Evolutionary conservation across 1,140 invertebrate species (phyloP).

Genomic region (Orchesella cincta): DNA sequence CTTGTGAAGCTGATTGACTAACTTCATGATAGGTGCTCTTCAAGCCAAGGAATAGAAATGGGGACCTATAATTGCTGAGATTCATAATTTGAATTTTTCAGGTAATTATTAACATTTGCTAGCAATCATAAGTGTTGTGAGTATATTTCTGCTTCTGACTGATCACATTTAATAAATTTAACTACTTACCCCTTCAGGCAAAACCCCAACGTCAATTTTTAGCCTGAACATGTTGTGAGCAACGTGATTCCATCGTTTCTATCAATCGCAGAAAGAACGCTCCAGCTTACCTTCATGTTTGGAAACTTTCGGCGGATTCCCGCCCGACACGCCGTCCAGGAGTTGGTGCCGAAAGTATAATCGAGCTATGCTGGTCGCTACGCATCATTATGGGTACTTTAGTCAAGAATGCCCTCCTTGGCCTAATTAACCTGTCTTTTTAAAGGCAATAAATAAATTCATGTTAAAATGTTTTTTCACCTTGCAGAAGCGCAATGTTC

Average conservation of each 20-base stretch:
- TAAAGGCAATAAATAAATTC: conserved; percentile 21
- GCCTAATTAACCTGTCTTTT: neutral
- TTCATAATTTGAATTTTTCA: conserved; percentile 83
- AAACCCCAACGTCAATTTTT: conserved; percentile 71
- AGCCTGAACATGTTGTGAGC: conserved; percentile 68
- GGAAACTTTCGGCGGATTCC: conserved; percentile 85
- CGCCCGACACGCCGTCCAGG: conserved; percentile 58
- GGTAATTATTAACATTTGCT: no score
- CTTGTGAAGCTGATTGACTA: conserved; percentile 80
- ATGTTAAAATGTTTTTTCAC: no score
- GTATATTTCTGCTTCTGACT: no score
- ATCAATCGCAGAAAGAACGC: conserved; percentile 78
- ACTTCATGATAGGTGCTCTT: conserved; percentile 82
- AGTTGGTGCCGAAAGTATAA: conserved; percentile 84
- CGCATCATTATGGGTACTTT: conserved; percentile 84
- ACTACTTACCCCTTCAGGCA: conserved; percentile 61
- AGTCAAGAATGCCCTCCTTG: conserved; percentile 16
- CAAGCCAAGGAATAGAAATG: conserved; percentile 75
- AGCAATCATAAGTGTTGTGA: no score
- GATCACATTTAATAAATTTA: conserved; percentile 33
- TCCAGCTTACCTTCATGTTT: conserved; percentile 78
- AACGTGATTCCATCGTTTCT: conserved; percentile 55
- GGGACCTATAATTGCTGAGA: conserved; percentile 82
- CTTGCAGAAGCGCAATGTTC: conserved; percentile 76
- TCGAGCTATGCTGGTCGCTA: conserved; percentile 83